phyloP scores from a whole-genome alignment of 2,888 invertebrate genomes.

The Lithodes maja region DNA sequence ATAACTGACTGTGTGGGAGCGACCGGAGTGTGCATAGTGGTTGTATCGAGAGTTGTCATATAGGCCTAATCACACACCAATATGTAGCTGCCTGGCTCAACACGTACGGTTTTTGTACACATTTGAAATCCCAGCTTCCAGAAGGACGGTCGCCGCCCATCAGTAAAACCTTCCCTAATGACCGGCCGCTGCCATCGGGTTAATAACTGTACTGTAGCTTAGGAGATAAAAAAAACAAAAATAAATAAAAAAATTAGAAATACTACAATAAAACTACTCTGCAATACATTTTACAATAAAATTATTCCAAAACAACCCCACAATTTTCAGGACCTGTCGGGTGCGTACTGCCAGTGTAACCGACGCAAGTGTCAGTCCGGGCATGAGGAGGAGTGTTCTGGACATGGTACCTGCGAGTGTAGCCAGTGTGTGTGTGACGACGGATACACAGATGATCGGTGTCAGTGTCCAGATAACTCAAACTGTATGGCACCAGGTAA shows the following conservation, averaged over 20 bases:
- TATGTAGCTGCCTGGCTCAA: no score
- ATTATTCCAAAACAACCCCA: not conserved
- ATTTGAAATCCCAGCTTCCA: no score
- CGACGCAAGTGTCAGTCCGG: not conserved
- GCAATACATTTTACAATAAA: not conserved
- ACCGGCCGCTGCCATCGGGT: no score
- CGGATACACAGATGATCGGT: constrained; percentile 28
- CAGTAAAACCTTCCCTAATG: no score
- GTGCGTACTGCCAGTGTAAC: constrained; percentile 4
- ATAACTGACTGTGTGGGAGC: no score
- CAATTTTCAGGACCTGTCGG: not conserved
- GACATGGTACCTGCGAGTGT: constrained; percentile 45
- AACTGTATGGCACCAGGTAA: constrained; percentile 31
- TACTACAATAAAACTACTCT: not conserved
- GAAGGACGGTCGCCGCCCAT: no score
- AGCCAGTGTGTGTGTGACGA: constrained; percentile 22
- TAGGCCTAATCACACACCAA: no score
- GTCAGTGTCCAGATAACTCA: constrained; percentile 30
- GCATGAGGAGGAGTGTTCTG: constrained; percentile 11
- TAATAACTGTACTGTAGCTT: no score
- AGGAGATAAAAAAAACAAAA: not conserved
- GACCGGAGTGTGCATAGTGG: no score
- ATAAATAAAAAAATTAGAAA: not conserved
- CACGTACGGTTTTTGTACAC: no score
- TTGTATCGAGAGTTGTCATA: no score